Percentiles rank a stretch among this genome's conserved stretches.
Evolutionary conservation across 1,140 invertebrate genomes (phyloP).

Genomic region (Platyscapa corneri): DNA sequence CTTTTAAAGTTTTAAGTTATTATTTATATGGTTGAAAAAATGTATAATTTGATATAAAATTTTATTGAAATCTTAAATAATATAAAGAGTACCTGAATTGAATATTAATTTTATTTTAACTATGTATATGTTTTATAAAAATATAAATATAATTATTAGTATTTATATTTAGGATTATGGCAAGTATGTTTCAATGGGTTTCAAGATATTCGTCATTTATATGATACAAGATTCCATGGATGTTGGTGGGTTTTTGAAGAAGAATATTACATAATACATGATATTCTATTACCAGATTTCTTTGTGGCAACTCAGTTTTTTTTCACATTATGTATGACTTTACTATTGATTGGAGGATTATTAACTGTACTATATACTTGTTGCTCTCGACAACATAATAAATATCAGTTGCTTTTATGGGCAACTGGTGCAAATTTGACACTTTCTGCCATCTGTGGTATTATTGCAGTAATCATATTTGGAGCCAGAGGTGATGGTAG

Average conservation of each 20-base stretch:
- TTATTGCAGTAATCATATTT: conserved; percentile 85
- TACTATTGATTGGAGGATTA: conserved; percentile 83
- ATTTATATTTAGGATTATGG: conserved; percentile 85
- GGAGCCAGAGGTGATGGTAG: conserved; percentile 91
- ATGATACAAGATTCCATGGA: conserved; percentile 84
- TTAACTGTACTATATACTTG: conserved; percentile 83
- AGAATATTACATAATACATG: conserved; percentile 92
- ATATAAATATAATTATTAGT: no score
- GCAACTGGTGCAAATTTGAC: conserved; percentile 83
- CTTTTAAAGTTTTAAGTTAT: no score
- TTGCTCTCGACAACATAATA: conserved; percentile 85
- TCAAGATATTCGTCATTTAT: conserved; percentile 85
- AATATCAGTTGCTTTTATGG: conserved; percentile 83
- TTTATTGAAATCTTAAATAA: no score
- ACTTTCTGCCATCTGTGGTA: conserved; percentile 83
- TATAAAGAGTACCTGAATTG: no score
- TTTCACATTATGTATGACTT: conserved; percentile 88
- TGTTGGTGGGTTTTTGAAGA: conserved; percentile 96
- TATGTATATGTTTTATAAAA: no score
- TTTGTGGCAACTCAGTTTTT: conserved; percentile 95
- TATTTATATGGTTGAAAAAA: no score
- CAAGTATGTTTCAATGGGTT: conserved; percentile 92
- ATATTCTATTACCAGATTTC: conserved; percentile 88
- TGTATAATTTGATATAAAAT: no score
- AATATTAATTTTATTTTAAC: no score